These are phyloP conservation scores for Nibea albiflora DNA, from an alignment of 2,113 vertebrate species.

Conservation along the genomic window DNA sequence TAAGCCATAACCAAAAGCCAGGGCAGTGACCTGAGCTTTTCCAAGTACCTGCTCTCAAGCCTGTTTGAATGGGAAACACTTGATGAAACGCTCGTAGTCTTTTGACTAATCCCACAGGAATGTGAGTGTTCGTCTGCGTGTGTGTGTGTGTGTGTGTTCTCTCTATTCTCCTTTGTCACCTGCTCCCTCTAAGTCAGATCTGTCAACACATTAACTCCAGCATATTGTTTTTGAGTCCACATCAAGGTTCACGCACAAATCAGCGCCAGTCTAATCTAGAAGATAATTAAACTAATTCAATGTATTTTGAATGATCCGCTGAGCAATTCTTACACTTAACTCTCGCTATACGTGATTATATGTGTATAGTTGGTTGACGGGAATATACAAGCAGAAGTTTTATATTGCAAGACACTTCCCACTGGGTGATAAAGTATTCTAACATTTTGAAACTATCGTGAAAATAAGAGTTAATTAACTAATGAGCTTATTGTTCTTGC, in stretches of 20 bases:
- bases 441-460: too few relatives aligned
- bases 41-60: constrained; percentile 63
- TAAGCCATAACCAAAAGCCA: constrained; percentile 83
- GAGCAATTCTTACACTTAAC: not conserved
- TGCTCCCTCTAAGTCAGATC: constrained; percentile 11
- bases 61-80: constrained; percentile 72
- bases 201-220: constrained; percentile 36
- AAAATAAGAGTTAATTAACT: not conserved
- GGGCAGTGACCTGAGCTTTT: constrained; percentile 68
- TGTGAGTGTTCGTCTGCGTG: constrained; percentile 40
- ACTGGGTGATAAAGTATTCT: not conserved
- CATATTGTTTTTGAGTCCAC: constrained; percentile 4
- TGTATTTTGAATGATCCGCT: not conserved
- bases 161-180: constrained; percentile 48
- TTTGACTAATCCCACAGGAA: constrained; percentile 73
- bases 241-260: constrained; percentile 11
- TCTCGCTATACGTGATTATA: not conserved
- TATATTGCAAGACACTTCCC: not conserved
- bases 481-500: not conserved
- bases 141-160: constrained; percentile 48
- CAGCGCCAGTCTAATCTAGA: not conserved
- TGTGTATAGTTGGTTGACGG: too few relatives aligned
- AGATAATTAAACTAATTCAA: not conserved
- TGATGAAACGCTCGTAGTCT: constrained; percentile 70
- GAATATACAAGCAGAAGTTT: not conserved